Base-by-base conservation (phyloP, 2,797 vertebrate genomes). In the Lutjanus campechanus region DNA sequence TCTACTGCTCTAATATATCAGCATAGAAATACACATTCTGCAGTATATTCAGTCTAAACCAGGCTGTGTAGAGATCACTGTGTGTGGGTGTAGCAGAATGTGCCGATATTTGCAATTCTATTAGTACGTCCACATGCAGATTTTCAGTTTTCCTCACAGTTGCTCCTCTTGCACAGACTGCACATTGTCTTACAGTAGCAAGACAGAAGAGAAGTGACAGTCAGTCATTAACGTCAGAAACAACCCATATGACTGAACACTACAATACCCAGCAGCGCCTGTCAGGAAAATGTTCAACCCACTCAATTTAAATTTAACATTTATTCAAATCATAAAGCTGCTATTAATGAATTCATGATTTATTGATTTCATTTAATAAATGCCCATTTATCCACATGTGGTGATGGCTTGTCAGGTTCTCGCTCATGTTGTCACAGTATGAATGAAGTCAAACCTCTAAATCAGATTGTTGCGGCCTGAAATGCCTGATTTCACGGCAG, bases 81-180 rank as follows among this genome's bases (percentile, higher is more conserved):
- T 54, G 67, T 41, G 71, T 77, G 65, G 59, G 69, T 0, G 22
- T 3, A 51, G 36, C 69, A 66, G n/a, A 61, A 41, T 10, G 19
- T 1, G 16, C 50, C 11, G 16, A 54, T 54, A 64, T 70, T 85
- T 75, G 43, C 56, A 65, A 22, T 81, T 77, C 46, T 47, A 41
- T 58, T 51, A 65, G 54, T 11, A 60, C 1, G 2, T 65, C 47
- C 22, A 16, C 49, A 63, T 61, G 63, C 69, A 49, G 67, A 36
- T 62, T 44, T 54, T 64, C 17, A 43, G 56, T 36, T 36, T 36
- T 36, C 5, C 29, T 36, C 25, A 17, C 22, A 41, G 29, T 63
- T 56, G 25, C 50, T 69, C 40, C 8, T 29, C 7, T 22, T 51
- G 25, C 41, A 53, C 25, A 67, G 11, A 46, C 29, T 58, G 63